Percentiles rank a stretch among this genome's conserved stretches.
phyloP scores from a whole-genome alignment of 1,140 invertebrate species.

The Ruditapes philippinarum region DNA sequence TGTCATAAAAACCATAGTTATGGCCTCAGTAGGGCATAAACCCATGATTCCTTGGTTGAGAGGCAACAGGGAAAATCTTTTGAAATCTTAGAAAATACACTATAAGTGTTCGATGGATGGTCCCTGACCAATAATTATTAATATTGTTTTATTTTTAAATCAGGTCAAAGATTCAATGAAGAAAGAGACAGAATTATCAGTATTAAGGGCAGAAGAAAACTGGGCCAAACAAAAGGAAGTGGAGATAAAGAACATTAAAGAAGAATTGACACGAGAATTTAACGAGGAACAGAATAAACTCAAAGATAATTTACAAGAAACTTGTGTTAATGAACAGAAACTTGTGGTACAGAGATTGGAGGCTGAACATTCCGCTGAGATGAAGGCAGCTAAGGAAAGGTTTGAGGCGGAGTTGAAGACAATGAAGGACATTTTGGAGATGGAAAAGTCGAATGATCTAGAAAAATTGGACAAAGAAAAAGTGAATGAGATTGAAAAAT shows the following conservation, averaged over 20 bases:
- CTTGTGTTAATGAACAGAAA: slow-evolving; percentile 16
- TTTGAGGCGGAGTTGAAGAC: slow-evolving; percentile 53
- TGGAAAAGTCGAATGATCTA: slow-evolving; percentile 54
- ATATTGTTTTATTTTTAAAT: too few relatives aligned
- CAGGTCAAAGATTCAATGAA: slow-evolving; percentile 48
- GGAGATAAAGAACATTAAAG: slow-evolving; percentile 22
- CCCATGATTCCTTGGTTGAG: too few relatives aligned
- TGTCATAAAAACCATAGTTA: too few relatives aligned
- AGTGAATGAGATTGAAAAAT: slow-evolving; percentile 54
- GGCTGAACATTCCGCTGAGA: slow-evolving; percentile 4
- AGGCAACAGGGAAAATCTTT: too few relatives aligned
- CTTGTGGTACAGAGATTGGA: slow-evolving; percentile 17
- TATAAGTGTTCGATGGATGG: too few relatives aligned
- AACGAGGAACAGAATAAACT: slow-evolving; percentile 27
- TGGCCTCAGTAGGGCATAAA: too few relatives aligned
- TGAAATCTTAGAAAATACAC: too few relatives aligned
- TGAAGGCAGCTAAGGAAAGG: slow-evolving; percentile 12
- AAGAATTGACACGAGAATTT: slow-evolving; percentile 15
- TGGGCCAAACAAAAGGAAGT: slow-evolving; percentile 6
- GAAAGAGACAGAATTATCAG: slow-evolving; percentile 26
- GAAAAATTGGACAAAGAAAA: slow-evolving; percentile 59
- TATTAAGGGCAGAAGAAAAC: slow-evolving; percentile 19
- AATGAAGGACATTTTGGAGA: slow-evolving; percentile 42
- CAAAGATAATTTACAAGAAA: neutral
- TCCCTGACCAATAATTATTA: too few relatives aligned